A percentile compares a stretch with the other conserved stretches of the same genome.
These are phyloP conservation scores for Sinocyclocheilus grahami DNA, from an alignment of 2,113 vertebrate genomes.

Conservation along the genomic window DNA sequence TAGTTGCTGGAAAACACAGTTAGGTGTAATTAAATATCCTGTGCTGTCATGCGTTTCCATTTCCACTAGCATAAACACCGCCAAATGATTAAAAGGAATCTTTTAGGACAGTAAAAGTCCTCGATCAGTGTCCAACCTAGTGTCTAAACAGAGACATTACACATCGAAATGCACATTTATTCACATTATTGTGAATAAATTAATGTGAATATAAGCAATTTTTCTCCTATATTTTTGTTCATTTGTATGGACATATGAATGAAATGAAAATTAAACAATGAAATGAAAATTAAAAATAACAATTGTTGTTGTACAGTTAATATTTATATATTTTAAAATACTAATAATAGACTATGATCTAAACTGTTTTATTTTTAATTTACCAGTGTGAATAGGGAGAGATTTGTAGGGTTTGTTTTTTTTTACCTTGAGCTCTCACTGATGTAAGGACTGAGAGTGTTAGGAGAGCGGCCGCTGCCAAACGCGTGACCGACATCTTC, in stretches of 20 bases:
- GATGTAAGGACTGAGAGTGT: constrained; percentile 81
- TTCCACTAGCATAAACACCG: not conserved
- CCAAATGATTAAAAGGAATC: not conserved
- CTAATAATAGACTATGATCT: not conserved
- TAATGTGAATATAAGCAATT: not conserved
- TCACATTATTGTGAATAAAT: not conserved
- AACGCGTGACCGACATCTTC: constrained; percentile 84
- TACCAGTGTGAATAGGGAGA: not conserved
- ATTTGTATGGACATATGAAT: not conserved
- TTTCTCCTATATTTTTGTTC: not conserved
- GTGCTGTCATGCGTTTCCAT: not conserved
- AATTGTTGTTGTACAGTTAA: not conserved
- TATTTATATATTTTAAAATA: not conserved
- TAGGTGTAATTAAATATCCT: not conserved
- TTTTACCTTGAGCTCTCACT: constrained; percentile 89
- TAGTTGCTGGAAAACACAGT: not conserved
- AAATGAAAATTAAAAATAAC: not conserved
- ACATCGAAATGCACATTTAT: not conserved
- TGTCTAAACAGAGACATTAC: constrained; percentile 35
- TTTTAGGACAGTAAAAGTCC: not conserved
- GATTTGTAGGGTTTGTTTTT: constrained; percentile 54
- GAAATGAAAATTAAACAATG: not conserved
- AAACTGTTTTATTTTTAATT: not conserved
- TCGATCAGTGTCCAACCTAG: not conserved
- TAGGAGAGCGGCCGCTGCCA: constrained; percentile 78